Base-by-base conservation (phyloP, 37 sponge, comb jelly and placozoan genomes). In the Halisarca cf. caerulea region DNA sequence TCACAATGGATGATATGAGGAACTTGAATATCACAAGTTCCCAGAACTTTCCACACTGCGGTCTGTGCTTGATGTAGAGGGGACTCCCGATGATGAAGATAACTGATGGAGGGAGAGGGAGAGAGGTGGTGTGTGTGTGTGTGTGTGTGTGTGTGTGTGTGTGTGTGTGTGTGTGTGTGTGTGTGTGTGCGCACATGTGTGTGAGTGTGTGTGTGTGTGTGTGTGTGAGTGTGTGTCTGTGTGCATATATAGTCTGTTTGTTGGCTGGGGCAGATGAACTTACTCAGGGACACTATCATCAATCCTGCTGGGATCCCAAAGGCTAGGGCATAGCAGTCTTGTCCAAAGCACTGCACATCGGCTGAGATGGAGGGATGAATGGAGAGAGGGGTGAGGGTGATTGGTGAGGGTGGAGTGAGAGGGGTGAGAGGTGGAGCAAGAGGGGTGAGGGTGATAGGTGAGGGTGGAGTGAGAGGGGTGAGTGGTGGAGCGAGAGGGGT, bases 271-370 rank as follows among this genome's bases (percentile, higher is more conserved):
- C n/a, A n/a, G n/a, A n/a, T n/a, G n/a, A 27, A 91, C 80, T 81
- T 66, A 61, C 86, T 25, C 5, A 96, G 60, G 0, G 99, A 93
- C 9, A 94, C 20, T 2, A 99, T 53, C 99, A 99, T 96, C 32
- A 96, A 85, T 18, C 89, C 53, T 33, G 97, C 99, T 2, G 99
- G 99, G 11, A 99, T 83, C 0, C 97, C 99, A 85, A 99, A 99
- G 18, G 99, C 93, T 27, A 93, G 75, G 5, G 95, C 73, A 74
- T 91, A 99, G 79, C 99, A 99, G 72, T 92, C 83, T 36, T 80
- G 89, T 3, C 54, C 85, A 87, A 92, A 97, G 61, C 95, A 96
- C 66, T 91, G 59, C 9, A 94, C 83, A 60, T 94, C 68, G 58
- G 59, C 95, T 95, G 57, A 25, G 32, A 34, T 28, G 35, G 69